Conservation (phyloP, 2,797 vertebrate species). For the Allenopithecus nigroviridis region DNA sequence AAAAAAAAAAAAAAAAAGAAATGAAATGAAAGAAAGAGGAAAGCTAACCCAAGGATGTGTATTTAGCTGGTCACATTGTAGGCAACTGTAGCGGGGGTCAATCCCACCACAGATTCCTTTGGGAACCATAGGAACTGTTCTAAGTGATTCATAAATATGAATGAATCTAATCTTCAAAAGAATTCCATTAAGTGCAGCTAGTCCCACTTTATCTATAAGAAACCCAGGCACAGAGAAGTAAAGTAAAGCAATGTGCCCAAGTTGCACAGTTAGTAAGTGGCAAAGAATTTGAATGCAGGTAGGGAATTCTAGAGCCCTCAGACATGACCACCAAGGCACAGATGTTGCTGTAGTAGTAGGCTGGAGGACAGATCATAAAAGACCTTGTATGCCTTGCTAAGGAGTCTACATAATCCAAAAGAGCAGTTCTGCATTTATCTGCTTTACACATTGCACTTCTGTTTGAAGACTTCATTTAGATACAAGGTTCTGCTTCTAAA, state of each 20-base stretch:
- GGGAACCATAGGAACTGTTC: background rate
- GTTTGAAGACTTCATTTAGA: slow-evolving; percentile 53
- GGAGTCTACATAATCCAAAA: background rate
- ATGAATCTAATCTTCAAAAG: background rate
- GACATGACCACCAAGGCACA: background rate
- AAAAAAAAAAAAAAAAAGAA: no score
- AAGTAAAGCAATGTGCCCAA: background rate
- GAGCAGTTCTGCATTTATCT: background rate
- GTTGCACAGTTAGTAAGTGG: background rate
- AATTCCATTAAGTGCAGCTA: background rate
- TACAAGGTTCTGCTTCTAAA: background rate
- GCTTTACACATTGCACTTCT: background rate
- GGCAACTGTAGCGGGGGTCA: background rate
- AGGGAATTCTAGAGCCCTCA: background rate
- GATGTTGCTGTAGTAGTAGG: background rate
- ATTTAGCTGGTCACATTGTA: background rate
- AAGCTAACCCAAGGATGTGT: background rate
- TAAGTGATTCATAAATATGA: background rate
- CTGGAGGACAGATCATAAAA: background rate
- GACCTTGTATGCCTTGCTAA: background rate
- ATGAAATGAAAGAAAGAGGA: background rate
- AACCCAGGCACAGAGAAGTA: background rate
- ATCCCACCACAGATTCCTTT: background rate
- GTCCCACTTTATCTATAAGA: background rate
- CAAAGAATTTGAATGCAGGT: background rate